These are phyloP conservation scores for Yponomeuta cagnagella DNA, from an alignment of 2,888 invertebrate species.

Conservation along the genomic window DNA sequence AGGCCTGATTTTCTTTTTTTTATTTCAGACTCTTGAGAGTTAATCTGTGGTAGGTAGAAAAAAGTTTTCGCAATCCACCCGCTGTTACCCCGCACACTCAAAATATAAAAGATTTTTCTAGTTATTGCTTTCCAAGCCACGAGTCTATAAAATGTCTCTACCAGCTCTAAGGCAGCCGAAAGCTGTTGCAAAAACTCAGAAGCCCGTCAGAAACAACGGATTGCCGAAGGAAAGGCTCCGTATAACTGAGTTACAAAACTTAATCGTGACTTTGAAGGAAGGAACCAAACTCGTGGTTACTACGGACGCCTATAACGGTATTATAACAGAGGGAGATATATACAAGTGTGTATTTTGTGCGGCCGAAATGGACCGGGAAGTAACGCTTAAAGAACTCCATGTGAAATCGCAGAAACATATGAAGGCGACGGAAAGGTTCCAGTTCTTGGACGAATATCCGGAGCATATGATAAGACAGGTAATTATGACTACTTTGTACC, in stretches of 20 bases:
- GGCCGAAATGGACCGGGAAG: constrained; percentile 31
- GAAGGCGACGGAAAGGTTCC: constrained; percentile 32
- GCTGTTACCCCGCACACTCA: too few species aligned
- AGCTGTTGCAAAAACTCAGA: background rate
- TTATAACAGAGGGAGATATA: constrained; percentile 35
- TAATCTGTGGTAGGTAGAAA: too few species aligned
- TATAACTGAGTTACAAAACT: constrained; percentile 27
- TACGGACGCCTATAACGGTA: constrained; percentile 48
- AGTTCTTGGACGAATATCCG: constrained; percentile 39
- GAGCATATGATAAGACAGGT: constrained; percentile 52
- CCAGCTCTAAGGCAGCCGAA: constrained; percentile 2
- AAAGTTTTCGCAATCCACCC: too few species aligned
- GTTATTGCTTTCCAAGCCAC: too few species aligned
- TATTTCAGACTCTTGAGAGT: too few species aligned
- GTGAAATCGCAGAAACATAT: constrained; percentile 35
- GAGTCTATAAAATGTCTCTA: background rate
- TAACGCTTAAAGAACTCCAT: constrained; percentile 37
- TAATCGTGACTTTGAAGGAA: constrained; percentile 45
- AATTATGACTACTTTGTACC: constrained; percentile 13
- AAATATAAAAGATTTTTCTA: too few species aligned
- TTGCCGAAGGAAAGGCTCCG: background rate
- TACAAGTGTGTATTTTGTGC: constrained; percentile 48
- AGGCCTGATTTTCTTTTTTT: too few species aligned
- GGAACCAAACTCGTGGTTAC: constrained; percentile 44
- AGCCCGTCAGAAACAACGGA: background rate